Evolutionary conservation across 2,797 vertebrate genomes (phyloP).

Genomic region (Numenius phaeopus): DNA sequence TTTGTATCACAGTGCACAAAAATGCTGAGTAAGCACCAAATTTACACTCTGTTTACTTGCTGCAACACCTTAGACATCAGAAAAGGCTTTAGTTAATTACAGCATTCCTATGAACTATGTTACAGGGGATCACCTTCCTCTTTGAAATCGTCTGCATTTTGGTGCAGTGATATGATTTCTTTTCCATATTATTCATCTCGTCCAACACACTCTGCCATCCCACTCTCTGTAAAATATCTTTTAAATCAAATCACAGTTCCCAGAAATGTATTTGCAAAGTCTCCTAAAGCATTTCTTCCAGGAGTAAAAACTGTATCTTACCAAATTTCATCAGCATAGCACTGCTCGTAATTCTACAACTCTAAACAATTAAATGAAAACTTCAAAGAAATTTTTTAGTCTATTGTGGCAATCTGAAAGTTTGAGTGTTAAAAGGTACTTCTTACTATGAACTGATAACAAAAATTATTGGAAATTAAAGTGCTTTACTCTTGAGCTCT

Average conservation of each 20-base stretch:
- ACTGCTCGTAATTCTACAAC: neutral
- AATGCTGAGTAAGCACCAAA: neutral
- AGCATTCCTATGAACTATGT: neutral
- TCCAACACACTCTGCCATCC: neutral
- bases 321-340: neutral
- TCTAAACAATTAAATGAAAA: constrained; percentile 5
- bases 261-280: constrained; percentile 40
- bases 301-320: neutral
- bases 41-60: neutral
- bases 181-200: neutral
- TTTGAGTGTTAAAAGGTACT: neutral
- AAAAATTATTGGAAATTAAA: neutral
- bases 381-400: neutral
- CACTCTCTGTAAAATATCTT: constrained; percentile 30
- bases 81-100: neutral
- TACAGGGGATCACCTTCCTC: neutral
- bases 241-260: constrained; percentile 34
- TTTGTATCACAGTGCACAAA: neutral
- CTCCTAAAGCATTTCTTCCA: constrained; percentile 32
- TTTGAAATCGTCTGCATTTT: constrained; percentile 15
- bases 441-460: neutral
- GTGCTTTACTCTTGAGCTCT: neutral
- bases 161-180: neutral
- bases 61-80: neutral
- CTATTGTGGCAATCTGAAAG: neutral